Conservation (phyloP, 2,888 invertebrate genomes). For the Cephus spinipes region DNA sequence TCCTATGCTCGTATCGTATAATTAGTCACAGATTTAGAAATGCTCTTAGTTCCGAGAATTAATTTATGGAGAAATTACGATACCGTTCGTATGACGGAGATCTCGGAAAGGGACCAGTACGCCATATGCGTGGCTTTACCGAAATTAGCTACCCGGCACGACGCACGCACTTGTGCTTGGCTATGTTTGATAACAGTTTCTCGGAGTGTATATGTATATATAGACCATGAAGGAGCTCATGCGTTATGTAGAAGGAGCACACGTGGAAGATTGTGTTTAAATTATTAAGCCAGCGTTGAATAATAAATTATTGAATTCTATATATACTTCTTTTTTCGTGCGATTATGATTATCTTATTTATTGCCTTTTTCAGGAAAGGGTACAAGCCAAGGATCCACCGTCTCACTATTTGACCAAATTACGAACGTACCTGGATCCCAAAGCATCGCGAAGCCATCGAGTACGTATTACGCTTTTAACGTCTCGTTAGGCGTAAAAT, state of each 20-base stretch:
- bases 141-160: neutral
- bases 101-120: neutral
- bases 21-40: neutral
- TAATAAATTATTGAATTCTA: neutral
- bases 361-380: constrained; percentile 80
- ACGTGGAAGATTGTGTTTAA: neutral
- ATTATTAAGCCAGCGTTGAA: neutral
- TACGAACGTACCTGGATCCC: constrained; percentile 95
- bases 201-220: neutral
- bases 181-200: neutral
- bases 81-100: neutral
- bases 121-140: neutral
- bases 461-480: constrained; percentile 72
- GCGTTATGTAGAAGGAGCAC: neutral
- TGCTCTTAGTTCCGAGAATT: neutral
- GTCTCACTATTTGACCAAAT: constrained; percentile 94
- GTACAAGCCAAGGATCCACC: constrained; percentile 99
- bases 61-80: neutral
- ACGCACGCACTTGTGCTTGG: neutral
- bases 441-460: constrained; percentile 95
- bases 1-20: neutral
- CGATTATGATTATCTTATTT: neutral
- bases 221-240: neutral
- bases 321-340: neutral
- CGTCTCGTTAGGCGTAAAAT: constrained; percentile 12